Percentiles rank a stretch among this genome's conserved stretches.
These are phyloP conservation scores for Ctenopoma multispine DNA, from an alignment of 2,797 vertebrate genomes.

Conservation along the genomic window DNA sequence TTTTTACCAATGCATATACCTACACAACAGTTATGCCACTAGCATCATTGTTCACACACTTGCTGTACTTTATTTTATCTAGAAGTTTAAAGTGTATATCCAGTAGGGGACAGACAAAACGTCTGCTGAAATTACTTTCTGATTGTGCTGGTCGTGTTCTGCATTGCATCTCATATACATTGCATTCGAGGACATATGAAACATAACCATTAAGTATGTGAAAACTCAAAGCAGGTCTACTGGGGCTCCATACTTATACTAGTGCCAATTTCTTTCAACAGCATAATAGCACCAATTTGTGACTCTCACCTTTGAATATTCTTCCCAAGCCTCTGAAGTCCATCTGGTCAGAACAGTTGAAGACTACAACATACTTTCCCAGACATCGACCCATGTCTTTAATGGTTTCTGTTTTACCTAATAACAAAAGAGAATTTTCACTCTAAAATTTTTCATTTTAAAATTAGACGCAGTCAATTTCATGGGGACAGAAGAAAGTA, in stretches of 20 bases:
- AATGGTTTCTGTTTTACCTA: constrained; percentile 96
- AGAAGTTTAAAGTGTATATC: too few species aligned
- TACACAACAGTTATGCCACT: too few species aligned
- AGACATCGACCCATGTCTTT: constrained; percentile 98
- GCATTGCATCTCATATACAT: too few species aligned
- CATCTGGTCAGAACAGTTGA: constrained; percentile 99
- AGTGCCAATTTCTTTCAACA: not conserved
- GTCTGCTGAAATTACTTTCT: too few species aligned
- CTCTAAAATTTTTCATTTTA: not conserved
- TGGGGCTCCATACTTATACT: not conserved
- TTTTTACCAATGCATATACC: too few species aligned
- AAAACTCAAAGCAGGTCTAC: not conserved
- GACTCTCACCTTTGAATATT: constrained; percentile 93
- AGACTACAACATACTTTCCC: constrained; percentile 97
- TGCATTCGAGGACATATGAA: too few species aligned
- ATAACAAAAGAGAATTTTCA: constrained; percentile 3
- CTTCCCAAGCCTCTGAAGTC: constrained; percentile 97
- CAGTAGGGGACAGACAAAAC: too few species aligned
- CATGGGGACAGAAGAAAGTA: not conserved
- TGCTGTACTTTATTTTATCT: too few species aligned
- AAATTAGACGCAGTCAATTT: not conserved
- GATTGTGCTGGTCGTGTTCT: not conserved
- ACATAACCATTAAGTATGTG: too few species aligned
- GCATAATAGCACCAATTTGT: not conserved
- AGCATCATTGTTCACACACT: too few species aligned